phyloP scores from a whole-genome alignment of 2,113 vertebrate genomes.

The Pachypanchax playfairii region DNA sequence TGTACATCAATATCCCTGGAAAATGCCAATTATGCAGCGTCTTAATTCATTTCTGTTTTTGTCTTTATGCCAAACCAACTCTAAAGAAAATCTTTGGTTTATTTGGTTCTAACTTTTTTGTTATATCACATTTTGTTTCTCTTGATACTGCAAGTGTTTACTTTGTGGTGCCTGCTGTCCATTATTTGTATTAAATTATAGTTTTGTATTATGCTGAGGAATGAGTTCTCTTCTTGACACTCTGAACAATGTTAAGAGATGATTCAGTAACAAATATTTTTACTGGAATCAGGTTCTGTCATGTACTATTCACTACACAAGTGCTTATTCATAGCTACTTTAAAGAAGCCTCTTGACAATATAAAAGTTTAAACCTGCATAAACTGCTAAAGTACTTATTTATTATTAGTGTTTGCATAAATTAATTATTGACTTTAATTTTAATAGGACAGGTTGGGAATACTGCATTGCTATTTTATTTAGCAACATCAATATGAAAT shows the following conservation, averaged over 20 bases:
- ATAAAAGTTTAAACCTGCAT: not conserved
- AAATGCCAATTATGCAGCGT: too few relatives aligned
- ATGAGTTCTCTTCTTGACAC: too few relatives aligned
- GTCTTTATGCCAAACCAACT: too few relatives aligned
- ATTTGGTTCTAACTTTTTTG: too few relatives aligned
- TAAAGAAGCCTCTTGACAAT: slow-evolving; percentile 14
- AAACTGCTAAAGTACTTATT: slow-evolving; percentile 6
- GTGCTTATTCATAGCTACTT: not conserved
- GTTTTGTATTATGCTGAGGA: too few relatives aligned
- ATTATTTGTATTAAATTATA: too few relatives aligned
- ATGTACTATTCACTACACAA: not conserved
- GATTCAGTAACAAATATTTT: not conserved
- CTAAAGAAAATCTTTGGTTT: too few relatives aligned
- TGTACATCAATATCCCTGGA: too few relatives aligned
- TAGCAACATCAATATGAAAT: slow-evolving; percentile 18
- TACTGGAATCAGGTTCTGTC: not conserved
- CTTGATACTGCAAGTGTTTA: too few relatives aligned
- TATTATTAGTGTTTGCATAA: slow-evolving; percentile 4
- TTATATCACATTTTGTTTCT: too few relatives aligned
- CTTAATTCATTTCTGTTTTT: too few relatives aligned
- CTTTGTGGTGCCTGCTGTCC: too few relatives aligned
- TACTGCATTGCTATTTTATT: slow-evolving; percentile 34
- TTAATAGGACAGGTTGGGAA: slow-evolving; percentile 24
- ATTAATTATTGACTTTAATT: slow-evolving; percentile 25
- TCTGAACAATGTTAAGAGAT: not conserved